phyloP scores from a whole-genome alignment of 2,113 vertebrate species.

The Cavia aperea region DNA sequence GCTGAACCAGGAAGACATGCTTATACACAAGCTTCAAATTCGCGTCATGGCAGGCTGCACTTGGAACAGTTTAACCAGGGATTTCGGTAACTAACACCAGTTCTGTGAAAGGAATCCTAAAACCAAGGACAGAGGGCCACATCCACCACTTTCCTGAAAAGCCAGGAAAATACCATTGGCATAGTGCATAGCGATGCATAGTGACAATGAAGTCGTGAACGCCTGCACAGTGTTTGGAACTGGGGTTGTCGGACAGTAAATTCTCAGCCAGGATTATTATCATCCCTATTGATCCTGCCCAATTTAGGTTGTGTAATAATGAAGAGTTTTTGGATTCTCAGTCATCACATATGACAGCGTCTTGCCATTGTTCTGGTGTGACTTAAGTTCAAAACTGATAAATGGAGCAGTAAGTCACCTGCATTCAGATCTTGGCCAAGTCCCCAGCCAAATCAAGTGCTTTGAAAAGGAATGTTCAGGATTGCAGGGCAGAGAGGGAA shows the following conservation, averaged over 20 bases:
- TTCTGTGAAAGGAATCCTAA: not conserved
- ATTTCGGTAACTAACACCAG: not conserved
- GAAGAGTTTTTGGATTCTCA: not conserved
- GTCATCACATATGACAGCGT: no score
- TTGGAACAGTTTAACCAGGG: not conserved
- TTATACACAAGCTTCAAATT: not conserved
- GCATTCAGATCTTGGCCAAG: not conserved
- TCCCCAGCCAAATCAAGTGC: not conserved
- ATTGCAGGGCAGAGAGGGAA: not conserved
- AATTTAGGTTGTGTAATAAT: not conserved
- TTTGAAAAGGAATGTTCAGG: not conserved
- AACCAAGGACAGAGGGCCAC: not conserved
- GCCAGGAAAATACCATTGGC: not conserved
- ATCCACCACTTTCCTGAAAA: not conserved
- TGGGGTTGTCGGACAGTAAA: not conserved
- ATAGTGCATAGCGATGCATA: not conserved
- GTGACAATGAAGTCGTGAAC: not conserved
- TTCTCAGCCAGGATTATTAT: not conserved
- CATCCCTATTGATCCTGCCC: not conserved
- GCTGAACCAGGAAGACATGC: not conserved
- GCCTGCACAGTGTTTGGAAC: not conserved
- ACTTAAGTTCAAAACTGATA: constrained; percentile 31
- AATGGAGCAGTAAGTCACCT: not conserved
- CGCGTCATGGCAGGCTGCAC: not conserved
- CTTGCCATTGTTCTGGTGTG: not conserved